A percentile compares a stretch with the other conserved stretches of the same genome.
These are phyloP conservation scores for Enteromius afrohamiltoni DNA, from an alignment of 2,797 vertebrate species.

Conservation along the genomic window DNA sequence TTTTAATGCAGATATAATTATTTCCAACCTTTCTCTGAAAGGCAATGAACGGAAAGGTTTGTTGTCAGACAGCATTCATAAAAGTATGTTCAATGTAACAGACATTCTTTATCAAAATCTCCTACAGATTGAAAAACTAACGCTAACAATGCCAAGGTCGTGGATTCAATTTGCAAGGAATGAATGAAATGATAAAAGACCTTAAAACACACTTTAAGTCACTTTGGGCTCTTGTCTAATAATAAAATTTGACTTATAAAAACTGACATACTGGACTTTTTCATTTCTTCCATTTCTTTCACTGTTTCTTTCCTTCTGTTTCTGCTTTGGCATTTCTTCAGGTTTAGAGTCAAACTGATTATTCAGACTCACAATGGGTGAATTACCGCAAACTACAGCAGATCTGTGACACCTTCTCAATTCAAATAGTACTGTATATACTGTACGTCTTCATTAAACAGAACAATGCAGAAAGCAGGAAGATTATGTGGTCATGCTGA, in stretches of 20 bases:
- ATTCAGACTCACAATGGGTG: slow-evolving; percentile 38
- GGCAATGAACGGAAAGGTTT: neutral
- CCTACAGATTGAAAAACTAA: neutral
- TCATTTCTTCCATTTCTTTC: slow-evolving; percentile 20
- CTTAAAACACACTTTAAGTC: neutral
- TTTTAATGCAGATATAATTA: neutral
- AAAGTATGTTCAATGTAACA: neutral
- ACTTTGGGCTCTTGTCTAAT: neutral
- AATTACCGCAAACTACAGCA: slow-evolving; percentile 30
- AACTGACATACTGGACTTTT: slow-evolving; percentile 27
- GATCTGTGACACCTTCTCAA: slow-evolving; percentile 33
- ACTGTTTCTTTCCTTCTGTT: slow-evolving; percentile 13
- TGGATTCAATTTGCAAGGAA: neutral
- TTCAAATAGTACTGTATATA: slow-evolving; percentile 16
- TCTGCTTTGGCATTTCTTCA: slow-evolving; percentile 22
- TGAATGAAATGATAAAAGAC: neutral
- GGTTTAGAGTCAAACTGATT: slow-evolving; percentile 38
- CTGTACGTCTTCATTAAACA: slow-evolving; percentile 28
- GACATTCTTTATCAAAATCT: neutral
- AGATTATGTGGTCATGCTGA: slow-evolving; percentile 2
- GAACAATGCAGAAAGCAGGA: slow-evolving; percentile 9
- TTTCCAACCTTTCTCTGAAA: neutral
- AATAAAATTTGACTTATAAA: slow-evolving; percentile 23
- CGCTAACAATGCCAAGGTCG: neutral
- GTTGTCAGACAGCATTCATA: slow-evolving; percentile 11